phyloP scores from a whole-genome alignment of 2,888 invertebrate species.

The Ditula angustiorana region DNA sequence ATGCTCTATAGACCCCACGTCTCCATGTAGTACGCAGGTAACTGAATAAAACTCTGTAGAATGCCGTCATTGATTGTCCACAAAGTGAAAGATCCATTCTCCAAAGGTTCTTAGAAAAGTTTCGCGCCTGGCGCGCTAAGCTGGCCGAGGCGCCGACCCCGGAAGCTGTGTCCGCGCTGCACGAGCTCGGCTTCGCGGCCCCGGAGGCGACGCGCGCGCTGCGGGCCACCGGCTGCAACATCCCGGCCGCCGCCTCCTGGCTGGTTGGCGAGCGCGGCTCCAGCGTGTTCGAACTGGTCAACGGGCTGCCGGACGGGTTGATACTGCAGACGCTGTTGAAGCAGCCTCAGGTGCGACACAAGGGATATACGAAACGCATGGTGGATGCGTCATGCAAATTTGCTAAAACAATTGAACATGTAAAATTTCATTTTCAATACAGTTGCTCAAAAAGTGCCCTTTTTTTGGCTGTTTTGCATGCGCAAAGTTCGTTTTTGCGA shows the following conservation, averaged over 20 bases:
- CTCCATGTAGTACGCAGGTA: too few species aligned
- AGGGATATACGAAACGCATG: too few species aligned
- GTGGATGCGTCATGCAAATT: too few species aligned
- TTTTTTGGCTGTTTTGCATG: too few species aligned
- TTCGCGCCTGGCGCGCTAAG: conserved; percentile 68
- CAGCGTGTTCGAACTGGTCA: conserved; percentile 73
- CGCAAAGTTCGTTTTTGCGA: too few species aligned
- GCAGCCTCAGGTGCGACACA: conserved; percentile 59
- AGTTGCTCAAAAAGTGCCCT: too few species aligned
- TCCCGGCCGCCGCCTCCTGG: conserved; percentile 78
- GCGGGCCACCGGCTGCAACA: conserved; percentile 69
- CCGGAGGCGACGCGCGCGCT: conserved; percentile 71
- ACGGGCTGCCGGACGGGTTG: conserved; percentile 72
- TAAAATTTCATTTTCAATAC: too few species aligned
- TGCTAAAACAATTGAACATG: too few species aligned
- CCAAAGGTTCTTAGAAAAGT: conserved; percentile 69
- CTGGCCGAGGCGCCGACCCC: conserved; percentile 68
- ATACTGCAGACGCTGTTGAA: conserved; percentile 73
- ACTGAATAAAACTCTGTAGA: too few species aligned
- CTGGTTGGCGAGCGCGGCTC: conserved; percentile 76
- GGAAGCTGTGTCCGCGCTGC: conserved; percentile 63
- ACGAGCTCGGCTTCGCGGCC: conserved; percentile 67
- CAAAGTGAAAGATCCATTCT: not conserved
- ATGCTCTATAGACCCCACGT: too few species aligned
- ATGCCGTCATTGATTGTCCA: too few species aligned